Conservation (phyloP, 2,797 vertebrate species). For the Yasuhikotakia modesta region DNA sequence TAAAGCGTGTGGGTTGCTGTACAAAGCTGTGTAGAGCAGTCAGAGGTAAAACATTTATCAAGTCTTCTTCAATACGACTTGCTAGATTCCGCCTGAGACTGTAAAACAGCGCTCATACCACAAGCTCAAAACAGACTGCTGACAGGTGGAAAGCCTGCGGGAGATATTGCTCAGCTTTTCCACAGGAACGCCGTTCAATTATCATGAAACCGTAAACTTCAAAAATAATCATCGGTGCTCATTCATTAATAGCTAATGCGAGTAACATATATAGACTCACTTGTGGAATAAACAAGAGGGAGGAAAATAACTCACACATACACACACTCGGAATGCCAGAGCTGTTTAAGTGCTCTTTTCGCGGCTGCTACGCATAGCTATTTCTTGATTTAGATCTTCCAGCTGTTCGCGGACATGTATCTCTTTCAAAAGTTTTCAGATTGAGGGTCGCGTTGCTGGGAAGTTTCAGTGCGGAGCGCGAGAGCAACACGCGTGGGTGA, state of each 20-base stretch:
- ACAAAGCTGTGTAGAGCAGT: slow-evolving; percentile 73
- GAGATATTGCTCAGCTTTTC: slow-evolving; percentile 56
- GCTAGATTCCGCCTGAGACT: slow-evolving; percentile 87
- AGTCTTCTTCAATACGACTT: slow-evolving; percentile 84
- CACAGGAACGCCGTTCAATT: slow-evolving; percentile 55
- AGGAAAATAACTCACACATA: slow-evolving; percentile 12
- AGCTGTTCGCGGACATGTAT: slow-evolving; percentile 81
- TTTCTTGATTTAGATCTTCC: slow-evolving; percentile 84
- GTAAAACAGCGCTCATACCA: slow-evolving; percentile 82
- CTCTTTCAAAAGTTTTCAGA: slow-evolving; percentile 77
- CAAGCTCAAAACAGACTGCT: slow-evolving; percentile 71
- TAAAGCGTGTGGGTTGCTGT: slow-evolving; percentile 27
- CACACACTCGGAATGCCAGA: slow-evolving; percentile 51
- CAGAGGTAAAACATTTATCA: slow-evolving; percentile 91
- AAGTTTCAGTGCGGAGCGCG: slow-evolving; percentile 76
- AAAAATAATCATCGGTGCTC: slow-evolving; percentile 2
- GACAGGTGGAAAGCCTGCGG: slow-evolving; percentile 69
- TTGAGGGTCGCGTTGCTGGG: slow-evolving; percentile 77
- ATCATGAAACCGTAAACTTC: slow-evolving; percentile 47
- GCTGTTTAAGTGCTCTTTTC: slow-evolving; percentile 49
- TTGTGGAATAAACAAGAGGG: slow-evolving; percentile 17
- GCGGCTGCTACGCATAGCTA: slow-evolving; percentile 72
- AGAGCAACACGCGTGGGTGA: slow-evolving; percentile 45
- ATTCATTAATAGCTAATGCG: background rate
- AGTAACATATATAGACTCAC: background rate